Evolutionary conservation across 1,140 invertebrate genomes (phyloP).

Genomic region (Oryzaephilus surinamensis): DNA sequence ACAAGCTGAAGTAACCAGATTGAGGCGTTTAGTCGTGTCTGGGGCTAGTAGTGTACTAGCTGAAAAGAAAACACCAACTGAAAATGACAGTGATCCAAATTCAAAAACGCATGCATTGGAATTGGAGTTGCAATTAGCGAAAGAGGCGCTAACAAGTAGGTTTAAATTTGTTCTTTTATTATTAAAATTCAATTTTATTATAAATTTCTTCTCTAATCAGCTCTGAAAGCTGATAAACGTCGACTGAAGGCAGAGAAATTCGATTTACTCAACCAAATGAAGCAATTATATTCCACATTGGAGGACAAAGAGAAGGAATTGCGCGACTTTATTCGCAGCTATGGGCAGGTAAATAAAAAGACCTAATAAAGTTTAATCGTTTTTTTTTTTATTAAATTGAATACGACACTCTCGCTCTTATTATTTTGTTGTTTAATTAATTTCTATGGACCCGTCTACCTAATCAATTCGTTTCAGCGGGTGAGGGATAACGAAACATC

Average conservation of each 20-base stretch:
- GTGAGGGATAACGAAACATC: slow-evolving; percentile 65
- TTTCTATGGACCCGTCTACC: slow-evolving; percentile 8
- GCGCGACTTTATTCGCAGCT: slow-evolving; percentile 87
- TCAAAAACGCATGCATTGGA: slow-evolving; percentile 39
- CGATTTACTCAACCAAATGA: slow-evolving; percentile 89
- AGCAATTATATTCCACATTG: slow-evolving; percentile 83
- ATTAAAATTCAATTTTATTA: slow-evolving; percentile 4
- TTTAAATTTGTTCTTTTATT: not conserved
- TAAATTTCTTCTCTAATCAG: slow-evolving; percentile 35
- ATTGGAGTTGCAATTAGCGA: slow-evolving; percentile 47
- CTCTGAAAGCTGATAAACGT: slow-evolving; percentile 80
- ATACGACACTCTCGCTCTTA: slow-evolving; percentile 1
- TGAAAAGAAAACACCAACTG: slow-evolving; percentile 25
- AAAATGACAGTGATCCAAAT: slow-evolving; percentile 10
- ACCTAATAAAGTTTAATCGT: not conserved
- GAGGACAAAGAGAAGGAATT: slow-evolving; percentile 91
- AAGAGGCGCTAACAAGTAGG: slow-evolving; percentile 40
- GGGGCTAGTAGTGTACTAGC: slow-evolving; percentile 26
- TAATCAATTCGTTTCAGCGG: slow-evolving; percentile 44
- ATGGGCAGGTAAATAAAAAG: slow-evolving; percentile 67
- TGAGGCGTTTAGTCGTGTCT: slow-evolving; percentile 43
- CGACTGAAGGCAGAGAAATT: slow-evolving; percentile 87
- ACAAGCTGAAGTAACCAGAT: slow-evolving; percentile 52
- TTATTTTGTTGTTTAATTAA: slow-evolving; percentile 4
- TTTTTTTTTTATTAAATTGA: not conserved